These are phyloP conservation scores for Selene dorsalis DNA, from an alignment of 2,797 vertebrate species.

Conservation along the genomic window DNA sequence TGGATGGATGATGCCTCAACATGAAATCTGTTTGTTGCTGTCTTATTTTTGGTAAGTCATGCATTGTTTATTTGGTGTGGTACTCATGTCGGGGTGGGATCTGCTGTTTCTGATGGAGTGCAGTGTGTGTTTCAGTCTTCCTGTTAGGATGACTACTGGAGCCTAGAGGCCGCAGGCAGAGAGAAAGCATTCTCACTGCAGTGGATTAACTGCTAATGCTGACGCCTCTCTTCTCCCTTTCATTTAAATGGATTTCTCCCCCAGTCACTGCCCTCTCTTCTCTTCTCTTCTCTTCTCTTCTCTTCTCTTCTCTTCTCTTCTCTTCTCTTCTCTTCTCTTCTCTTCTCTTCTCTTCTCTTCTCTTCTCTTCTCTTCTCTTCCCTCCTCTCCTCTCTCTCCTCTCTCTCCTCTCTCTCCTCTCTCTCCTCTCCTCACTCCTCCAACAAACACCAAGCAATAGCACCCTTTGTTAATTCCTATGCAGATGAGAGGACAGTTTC, in stretches of 20 bases:
- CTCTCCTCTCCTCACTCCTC: not conserved
- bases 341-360: slow-evolving; percentile 2
- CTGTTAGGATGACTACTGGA: slow-evolving; percentile 64
- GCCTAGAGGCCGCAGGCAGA: slow-evolving; percentile 73
- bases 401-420: slow-evolving; percentile 12
- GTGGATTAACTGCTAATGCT: slow-evolving; percentile 82
- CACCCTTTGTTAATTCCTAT: slow-evolving; percentile 60
- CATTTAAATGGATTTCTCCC: slow-evolving; percentile 80
- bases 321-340: slow-evolving; percentile 12
- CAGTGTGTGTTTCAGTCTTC: slow-evolving; percentile 62
- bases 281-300: slow-evolving; percentile 13
- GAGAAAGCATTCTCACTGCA: slow-evolving; percentile 79
- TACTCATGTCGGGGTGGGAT: slow-evolving; percentile 37
- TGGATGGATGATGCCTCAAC: slow-evolving; percentile 27
- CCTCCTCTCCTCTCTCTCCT: slow-evolving; percentile 28
- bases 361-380: slow-evolving; percentile 16
- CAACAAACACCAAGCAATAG: slow-evolving; percentile 38
- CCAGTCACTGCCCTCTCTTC: slow-evolving; percentile 52
- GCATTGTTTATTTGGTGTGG: slow-evolving; percentile 46
- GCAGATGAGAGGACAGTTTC: slow-evolving; percentile 67
- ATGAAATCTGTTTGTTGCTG: slow-evolving; percentile 32
- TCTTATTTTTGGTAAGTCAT: slow-evolving; percentile 53
- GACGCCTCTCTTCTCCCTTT: slow-evolving; percentile 79
- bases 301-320: slow-evolving; percentile 9
- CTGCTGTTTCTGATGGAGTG: slow-evolving; percentile 45